phyloP scores from a whole-genome alignment of 2,888 invertebrate species.

The Gnatocerus cornutus region DNA sequence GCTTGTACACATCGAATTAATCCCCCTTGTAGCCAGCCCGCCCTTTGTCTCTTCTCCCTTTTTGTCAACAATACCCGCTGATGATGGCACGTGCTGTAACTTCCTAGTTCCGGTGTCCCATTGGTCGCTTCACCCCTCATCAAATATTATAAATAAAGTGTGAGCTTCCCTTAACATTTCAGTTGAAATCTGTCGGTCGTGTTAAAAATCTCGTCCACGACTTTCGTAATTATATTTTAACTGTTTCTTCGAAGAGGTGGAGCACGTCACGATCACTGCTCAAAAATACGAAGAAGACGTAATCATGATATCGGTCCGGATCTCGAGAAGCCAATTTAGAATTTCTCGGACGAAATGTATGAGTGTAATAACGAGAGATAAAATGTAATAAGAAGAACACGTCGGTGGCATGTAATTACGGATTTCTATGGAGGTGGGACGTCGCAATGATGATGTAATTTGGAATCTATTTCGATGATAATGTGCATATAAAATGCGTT shows the following conservation, averaged over 20 bases:
- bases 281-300: slow-evolving; percentile 18
- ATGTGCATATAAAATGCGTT: slow-evolving; percentile 29
- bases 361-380: slow-evolving; percentile 6
- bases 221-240: slow-evolving; percentile 20
- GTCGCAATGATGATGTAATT: slow-evolving; percentile 12
- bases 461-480: slow-evolving; percentile 24
- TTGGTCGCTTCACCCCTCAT: slow-evolving; percentile 59
- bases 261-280: slow-evolving; percentile 24
- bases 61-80: slow-evolving; percentile 12
- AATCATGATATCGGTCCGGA: slow-evolving; percentile 5
- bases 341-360: slow-evolving; percentile 10
- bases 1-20: too few species aligned
- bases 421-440: slow-evolving; percentile 6
- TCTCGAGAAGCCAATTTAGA: slow-evolving; percentile 26
- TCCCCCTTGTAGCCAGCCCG: neutral
- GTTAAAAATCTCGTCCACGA: neutral
- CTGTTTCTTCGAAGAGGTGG: slow-evolving; percentile 20
- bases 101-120: slow-evolving; percentile 66
- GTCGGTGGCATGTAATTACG: slow-evolving; percentile 19
- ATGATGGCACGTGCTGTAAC: slow-evolving; percentile 55
- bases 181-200: slow-evolving; percentile 15
- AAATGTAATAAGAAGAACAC: slow-evolving; percentile 8
- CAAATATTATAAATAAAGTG: slow-evolving; percentile 46
- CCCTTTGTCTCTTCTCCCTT: neutral
- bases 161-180: slow-evolving; percentile 39